These are phyloP conservation scores for Phymorhynchus buccinoides DNA, from an alignment of 1,140 invertebrate species.

Conservation along the genomic window DNA sequence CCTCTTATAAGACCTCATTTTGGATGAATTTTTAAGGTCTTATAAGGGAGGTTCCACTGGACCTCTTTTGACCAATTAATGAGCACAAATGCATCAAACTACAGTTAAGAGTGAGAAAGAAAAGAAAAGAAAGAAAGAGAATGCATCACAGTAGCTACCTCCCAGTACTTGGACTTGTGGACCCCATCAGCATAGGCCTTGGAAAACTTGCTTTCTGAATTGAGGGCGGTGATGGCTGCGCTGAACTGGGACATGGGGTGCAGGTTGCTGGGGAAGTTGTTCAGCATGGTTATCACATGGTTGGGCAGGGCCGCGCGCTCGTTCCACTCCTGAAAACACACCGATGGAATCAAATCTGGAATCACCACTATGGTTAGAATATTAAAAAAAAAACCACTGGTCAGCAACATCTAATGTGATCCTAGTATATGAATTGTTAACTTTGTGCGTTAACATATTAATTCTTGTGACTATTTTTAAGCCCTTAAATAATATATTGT, in stretches of 20 bases:
- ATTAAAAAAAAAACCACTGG: not conserved
- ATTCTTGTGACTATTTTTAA: too few relatives aligned
- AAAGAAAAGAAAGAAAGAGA: too few relatives aligned
- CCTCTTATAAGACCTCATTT: too few relatives aligned
- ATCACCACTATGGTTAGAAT: too few relatives aligned
- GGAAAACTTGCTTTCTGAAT: slow-evolving; percentile 94
- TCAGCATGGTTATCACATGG: slow-evolving; percentile 94
- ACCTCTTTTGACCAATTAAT: too few relatives aligned
- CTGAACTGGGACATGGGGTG: slow-evolving; percentile 98
- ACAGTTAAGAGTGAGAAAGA: too few relatives aligned
- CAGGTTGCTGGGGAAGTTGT: slow-evolving; percentile 93
- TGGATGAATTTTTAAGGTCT: too few relatives aligned
- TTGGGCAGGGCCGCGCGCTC: slow-evolving; percentile 88
- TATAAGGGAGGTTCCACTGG: too few relatives aligned
- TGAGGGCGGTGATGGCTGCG: slow-evolving; percentile 91
- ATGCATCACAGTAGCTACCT: slow-evolving; percentile 78
- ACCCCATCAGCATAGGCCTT: slow-evolving; percentile 91
- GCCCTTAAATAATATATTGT: too few relatives aligned
- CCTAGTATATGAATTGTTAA: too few relatives aligned
- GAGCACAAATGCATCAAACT: too few relatives aligned
- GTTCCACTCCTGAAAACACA: slow-evolving; percentile 84
- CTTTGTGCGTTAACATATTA: not conserved
- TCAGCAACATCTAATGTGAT: not conserved
- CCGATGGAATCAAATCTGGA: not conserved
- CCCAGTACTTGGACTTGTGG: slow-evolving; percentile 91